Evolutionary conservation across 2,888 invertebrate genomes (phyloP), one percentile per base, ranked within the genome.

Genomic region (Cephus runcator): DNA sequence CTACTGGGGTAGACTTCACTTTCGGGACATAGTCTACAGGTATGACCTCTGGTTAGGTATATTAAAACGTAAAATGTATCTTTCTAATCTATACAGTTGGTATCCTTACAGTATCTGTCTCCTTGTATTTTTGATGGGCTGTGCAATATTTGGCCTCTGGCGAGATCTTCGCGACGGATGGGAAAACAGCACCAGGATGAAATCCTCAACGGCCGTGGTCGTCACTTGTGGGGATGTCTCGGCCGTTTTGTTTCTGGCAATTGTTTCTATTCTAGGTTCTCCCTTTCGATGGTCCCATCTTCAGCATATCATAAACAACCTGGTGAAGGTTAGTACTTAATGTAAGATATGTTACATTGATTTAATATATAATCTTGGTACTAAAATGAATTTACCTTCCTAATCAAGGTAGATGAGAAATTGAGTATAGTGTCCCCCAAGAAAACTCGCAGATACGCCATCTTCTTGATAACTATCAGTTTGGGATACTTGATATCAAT

Each of bases 211-310:
- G 86, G 93, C 94, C 0, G 92, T 93, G 78, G 93, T 93, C 36
- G 93, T 93, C 73, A 94, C 93, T 0, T 92, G 93, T 31, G 93
- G 93, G 79, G 94, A 94, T 81, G 93, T 94, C 12, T 83, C 93
- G 33, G 93, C 94, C 1, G 93, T 94, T n/a, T 93, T 92, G 40
- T 89, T 92, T 34, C 92, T 93, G 0, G 93, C 94, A 0, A 92
- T 92, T 3, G 92, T 93, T 0, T 93, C 93, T 0, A 92, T 94
- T 15, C 92, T 93, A 80, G 93, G 93, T 0, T 93, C 94, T 0
- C 93, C 94, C 0, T 88, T 88, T 4, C 87, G 93, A 34, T 94
- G 94, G 93, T 89, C 92, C 69, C 92, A 92, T 69, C 91, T 94
- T 89, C 90, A 93, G 73, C 90, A 90, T 78, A 93, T 93, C 23